Evolutionary conservation across 2,888 invertebrate species (phyloP), one percentile per base, ranked within the genome.

Genomic region (Epinotia demarniana): DNA sequence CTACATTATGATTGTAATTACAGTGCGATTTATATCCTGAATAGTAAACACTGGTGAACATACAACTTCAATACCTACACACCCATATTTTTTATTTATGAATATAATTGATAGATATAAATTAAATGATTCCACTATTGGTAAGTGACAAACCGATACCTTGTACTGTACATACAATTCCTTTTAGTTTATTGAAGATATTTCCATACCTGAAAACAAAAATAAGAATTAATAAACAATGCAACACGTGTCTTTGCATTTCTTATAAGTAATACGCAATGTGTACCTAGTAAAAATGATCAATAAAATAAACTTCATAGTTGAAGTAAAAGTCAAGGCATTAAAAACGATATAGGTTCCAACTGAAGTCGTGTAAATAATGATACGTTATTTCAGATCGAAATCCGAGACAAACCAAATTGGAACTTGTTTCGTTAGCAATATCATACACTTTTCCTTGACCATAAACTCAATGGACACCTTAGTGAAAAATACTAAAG

Each of bases 181-280:
- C 0, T 3, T 33, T 5, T 6, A 39, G 18, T 49, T 39, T 9
- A n/a, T 43, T 13, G 9, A 27, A n/a, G n/a, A 58, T 23, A n/a
- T 12, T 8, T 63, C 16, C 57, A 63, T 74, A 74, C 74, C 74
- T 74, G 74, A 43, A 74, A 74, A 63, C 1, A 58, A 74, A 23
- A 23, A 57, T 62, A 27, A 61, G 3, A 60, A 60, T 46, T 46
- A 69, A 61, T 55, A 12, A 27, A 63, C 57, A 72, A 55, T 72
- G 16, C 39, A 66, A 46, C 19, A 18, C 11, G 12, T n/a, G 46
- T 60, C 23, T 60, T 60, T 27, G n/a, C n/a, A 60, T 46, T 23
- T 46, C 27, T 19, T n/a, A n/a, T n/a, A n/a, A 46, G 8, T 23
- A 58, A 60, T 46, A 58, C 68, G 23, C 57, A 68, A 68, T n/a